A percentile compares a stretch with the other conserved stretches of the same genome.
These are phyloP conservation scores for Hyperoplus lanceolatus DNA, from an alignment of 2,797 vertebrate genomes.

Conservation along the genomic window DNA sequence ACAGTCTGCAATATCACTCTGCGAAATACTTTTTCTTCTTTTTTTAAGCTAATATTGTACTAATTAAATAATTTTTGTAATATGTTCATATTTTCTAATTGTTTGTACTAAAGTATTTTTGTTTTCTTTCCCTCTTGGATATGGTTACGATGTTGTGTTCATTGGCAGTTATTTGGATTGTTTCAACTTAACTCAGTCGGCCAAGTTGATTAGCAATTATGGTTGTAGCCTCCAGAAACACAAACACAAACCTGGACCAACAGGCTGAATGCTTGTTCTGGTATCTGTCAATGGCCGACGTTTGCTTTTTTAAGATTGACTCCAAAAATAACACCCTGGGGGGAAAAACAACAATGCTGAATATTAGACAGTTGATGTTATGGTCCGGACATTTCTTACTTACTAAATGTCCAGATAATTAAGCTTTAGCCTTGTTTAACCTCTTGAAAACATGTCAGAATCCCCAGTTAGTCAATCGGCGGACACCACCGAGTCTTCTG, in stretches of 20 bases:
- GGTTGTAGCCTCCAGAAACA: conserved; percentile 65
- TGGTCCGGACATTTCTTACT: not conserved
- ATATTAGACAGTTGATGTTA: conserved; percentile 2
- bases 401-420: conserved; percentile 30
- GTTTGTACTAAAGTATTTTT: conserved; percentile 63
- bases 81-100: conserved; percentile 67
- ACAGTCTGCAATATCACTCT: conserved; percentile 36
- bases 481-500: conserved; percentile 41
- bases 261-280: conserved; percentile 37
- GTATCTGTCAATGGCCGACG: conserved; percentile 29
- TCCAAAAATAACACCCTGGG: conserved; percentile 11
- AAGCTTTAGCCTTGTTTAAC: conserved; percentile 31
- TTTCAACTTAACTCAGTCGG: conserved; percentile 62
- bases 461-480: conserved; percentile 39
- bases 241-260: conserved; percentile 60
- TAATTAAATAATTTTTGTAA: conserved; percentile 59
- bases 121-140: conserved; percentile 57
- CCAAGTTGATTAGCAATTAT: conserved; percentile 75
- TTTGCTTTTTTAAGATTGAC: conserved; percentile 3
- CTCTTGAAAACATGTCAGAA: conserved; percentile 37
- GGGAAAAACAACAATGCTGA: conserved; percentile 1
- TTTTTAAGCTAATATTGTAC: conserved; percentile 6
- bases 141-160: conserved; percentile 61
- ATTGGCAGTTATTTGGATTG: conserved; percentile 63
- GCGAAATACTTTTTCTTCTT: conserved; percentile 25